Evolutionary conservation across 1,140 invertebrate species (phyloP).

Genomic region (Procambarus virginalis): DNA sequence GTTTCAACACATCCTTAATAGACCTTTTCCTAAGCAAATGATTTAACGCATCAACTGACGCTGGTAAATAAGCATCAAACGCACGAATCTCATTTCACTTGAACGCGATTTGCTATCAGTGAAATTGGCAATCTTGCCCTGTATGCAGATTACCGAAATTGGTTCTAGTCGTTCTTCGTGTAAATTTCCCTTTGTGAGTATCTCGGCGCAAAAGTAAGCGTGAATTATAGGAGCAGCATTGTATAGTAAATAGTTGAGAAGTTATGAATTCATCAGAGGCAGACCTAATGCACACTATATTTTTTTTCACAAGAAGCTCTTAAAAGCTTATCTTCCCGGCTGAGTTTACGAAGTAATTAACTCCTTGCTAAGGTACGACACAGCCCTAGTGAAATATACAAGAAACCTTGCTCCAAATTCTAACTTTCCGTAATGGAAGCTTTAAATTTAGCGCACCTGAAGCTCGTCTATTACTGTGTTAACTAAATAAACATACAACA

Average conservation of each 20-base stretch:
- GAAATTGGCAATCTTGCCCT: neutral
- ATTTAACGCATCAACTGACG: neutral
- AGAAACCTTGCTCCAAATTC: neutral
- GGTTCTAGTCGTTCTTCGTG: neutral
- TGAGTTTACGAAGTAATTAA: neutral
- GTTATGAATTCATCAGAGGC: neutral
- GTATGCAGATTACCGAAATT: neutral
- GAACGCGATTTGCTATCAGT: neutral
- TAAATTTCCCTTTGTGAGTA: neutral
- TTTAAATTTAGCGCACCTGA: neutral
- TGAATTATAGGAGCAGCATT: neutral
- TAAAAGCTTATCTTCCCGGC: neutral
- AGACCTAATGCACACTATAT: neutral
- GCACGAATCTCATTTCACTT: neutral
- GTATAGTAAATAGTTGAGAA: neutral
- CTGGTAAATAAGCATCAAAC: neutral
- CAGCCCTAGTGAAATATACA: neutral
- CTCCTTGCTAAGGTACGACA: neutral
- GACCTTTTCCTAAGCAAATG: too few species aligned
- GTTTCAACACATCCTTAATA: too few species aligned
- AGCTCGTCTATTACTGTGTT: too few species aligned
- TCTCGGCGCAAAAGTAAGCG: neutral
- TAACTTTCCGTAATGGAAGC: neutral
- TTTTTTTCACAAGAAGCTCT: neutral
- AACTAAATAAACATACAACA: too few species aligned